These are phyloP conservation scores for Platynereis dumerilii DNA, from an alignment of 2,888 invertebrate genomes.

Conservation along the genomic window DNA sequence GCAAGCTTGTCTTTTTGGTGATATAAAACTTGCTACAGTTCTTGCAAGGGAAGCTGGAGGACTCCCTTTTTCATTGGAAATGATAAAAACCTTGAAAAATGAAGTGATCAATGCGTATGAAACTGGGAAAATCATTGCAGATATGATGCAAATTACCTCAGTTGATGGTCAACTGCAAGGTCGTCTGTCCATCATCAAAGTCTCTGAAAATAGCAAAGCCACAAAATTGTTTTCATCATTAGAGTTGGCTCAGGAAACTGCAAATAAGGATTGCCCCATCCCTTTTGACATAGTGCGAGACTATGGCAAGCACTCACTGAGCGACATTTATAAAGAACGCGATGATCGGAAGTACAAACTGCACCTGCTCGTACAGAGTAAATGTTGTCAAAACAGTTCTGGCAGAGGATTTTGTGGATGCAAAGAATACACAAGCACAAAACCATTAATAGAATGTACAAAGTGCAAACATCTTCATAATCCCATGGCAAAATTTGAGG, in stretches of 20 bases:
- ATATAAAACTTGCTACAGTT: no score
- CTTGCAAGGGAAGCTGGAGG: no score
- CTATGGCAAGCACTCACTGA: background rate
- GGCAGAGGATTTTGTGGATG: no score
- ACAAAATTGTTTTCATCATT: background rate
- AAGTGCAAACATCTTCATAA: constrained; percentile 24
- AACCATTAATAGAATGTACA: constrained; percentile 1
- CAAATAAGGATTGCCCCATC: background rate
- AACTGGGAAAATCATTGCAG: no score
- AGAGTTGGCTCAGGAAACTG: background rate
- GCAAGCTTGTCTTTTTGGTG: no score
- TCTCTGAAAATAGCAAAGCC: background rate
- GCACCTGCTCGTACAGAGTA: no score
- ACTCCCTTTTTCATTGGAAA: no score
- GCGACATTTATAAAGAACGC: background rate
- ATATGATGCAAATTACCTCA: no score
- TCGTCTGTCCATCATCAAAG: background rate
- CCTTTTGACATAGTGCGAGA: background rate
- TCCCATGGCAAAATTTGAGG: constrained; percentile 12
- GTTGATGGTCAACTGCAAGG: background rate
- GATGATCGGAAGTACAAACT: background rate
- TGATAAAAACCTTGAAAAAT: no score
- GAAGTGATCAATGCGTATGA: no score
- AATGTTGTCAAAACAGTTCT: no score
- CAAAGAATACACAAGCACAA: no score